These are phyloP conservation scores for Craterocephalus amniculus DNA, from an alignment of 2,797 vertebrate genomes.

Conservation along the genomic window DNA sequence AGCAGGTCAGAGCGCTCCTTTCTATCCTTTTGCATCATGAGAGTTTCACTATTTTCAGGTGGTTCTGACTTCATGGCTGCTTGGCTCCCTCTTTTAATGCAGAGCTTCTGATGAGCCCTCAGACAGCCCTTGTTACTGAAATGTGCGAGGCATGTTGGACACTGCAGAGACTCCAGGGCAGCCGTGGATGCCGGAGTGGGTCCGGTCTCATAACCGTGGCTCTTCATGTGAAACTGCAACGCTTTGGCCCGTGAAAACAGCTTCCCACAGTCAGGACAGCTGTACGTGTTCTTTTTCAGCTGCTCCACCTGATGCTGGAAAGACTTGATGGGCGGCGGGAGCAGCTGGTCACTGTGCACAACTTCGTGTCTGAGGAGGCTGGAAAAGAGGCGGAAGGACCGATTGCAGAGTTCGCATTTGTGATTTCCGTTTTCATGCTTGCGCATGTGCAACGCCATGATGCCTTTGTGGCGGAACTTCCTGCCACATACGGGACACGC, in stretches of 20 bases:
- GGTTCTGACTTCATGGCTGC: constrained; percentile 11
- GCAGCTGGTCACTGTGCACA: constrained; percentile 72
- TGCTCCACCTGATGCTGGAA: constrained; percentile 85
- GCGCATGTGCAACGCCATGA: constrained; percentile 80
- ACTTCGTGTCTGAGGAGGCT: constrained; percentile 84
- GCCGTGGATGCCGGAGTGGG: constrained; percentile 59
- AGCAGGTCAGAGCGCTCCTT: constrained; percentile 5
- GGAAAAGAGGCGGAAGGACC: constrained; percentile 83
- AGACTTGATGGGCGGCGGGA: constrained; percentile 79
- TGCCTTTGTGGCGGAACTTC: constrained; percentile 80
- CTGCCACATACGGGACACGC: constrained; percentile 79
- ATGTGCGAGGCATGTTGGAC: constrained; percentile 71
- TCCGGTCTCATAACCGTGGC: constrained; percentile 82
- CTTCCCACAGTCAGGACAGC: constrained; percentile 84
- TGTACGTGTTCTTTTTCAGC: constrained; percentile 83
- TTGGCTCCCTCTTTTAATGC: constrained; percentile 55
- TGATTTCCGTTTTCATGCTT: constrained; percentile 81
- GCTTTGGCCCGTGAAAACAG: constrained; percentile 85
- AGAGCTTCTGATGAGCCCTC: constrained; percentile 76
- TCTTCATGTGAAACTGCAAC: constrained; percentile 87
- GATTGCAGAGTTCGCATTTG: constrained; percentile 80
- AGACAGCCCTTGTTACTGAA: constrained; percentile 76
- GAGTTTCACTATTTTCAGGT: constrained; percentile 1
- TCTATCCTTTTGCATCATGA: not conserved
- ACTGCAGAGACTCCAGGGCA: constrained; percentile 66